Percentiles rank a stretch among this genome's conserved stretches.
Evolutionary conservation across 1,140 invertebrate genomes (phyloP).

Genomic region (Argopecten irradians): DNA sequence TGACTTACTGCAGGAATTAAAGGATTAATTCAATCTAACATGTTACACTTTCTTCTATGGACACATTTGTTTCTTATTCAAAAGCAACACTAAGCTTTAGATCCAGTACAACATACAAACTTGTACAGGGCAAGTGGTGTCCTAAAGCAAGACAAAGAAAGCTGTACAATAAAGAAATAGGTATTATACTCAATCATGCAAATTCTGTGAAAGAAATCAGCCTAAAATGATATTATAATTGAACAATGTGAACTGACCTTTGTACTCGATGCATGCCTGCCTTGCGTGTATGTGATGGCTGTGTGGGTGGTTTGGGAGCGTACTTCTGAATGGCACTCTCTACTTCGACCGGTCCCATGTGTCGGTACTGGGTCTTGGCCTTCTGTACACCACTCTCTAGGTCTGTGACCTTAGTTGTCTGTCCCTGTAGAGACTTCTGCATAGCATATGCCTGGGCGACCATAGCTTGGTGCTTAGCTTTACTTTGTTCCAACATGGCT

Average conservation of each 20-base stretch:
- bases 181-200: not conserved
- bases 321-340: constrained; percentile 57
- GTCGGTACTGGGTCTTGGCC: constrained; percentile 12
- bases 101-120: not conserved
- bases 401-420: constrained; percentile 35
- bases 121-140: not conserved
- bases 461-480: constrained; percentile 75
- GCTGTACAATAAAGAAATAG: not conserved
- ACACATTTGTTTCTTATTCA: not conserved
- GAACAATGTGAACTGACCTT: constrained; percentile 55
- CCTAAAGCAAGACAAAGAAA: not conserved
- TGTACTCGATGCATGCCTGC: constrained; percentile 59
- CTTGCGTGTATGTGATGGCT: constrained; percentile 57
- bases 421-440: constrained; percentile 57
- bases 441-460: constrained; percentile 74
- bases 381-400: constrained; percentile 30
- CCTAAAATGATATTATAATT: not conserved
- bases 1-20: not conserved
- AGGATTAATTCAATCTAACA: not conserved
- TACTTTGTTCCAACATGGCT: constrained; percentile 70
- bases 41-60: not conserved
- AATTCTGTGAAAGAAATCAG: not conserved
- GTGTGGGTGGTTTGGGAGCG: constrained; percentile 68
- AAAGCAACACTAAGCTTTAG: not conserved
- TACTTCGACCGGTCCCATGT: constrained; percentile 26